Base-by-base conservation (phyloP, 1,140 invertebrate species). In the Rhagoletis zephyria region DNA sequence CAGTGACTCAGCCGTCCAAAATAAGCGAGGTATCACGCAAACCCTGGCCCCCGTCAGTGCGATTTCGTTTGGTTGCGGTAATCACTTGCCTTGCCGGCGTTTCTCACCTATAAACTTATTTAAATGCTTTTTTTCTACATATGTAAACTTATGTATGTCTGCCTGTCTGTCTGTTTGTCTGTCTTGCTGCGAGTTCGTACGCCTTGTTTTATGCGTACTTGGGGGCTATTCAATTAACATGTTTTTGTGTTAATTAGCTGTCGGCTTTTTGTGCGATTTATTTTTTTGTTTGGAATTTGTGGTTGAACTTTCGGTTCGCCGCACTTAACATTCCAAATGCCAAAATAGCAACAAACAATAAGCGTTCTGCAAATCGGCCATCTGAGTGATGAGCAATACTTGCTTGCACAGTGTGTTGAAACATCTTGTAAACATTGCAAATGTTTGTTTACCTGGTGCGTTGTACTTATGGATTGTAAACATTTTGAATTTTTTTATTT, bases 251-350 rank as follows among this genome's bases (percentile, higher is more conserved):
- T 81, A 56, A 81, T 81, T 42, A 48, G 48, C n/a, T 56, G 51
- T 59, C 48, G 45, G 45, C 48, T 56, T 19, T 3, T 12, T 30
- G 45, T 48, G 74, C n/a, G n/a, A 81, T 19, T n/a, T n/a, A n/a
- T n/a, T n/a, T n/a, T n/a, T n/a, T 81, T 30, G 74, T 81, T 81
- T 81, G 48, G 74, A 81, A 81, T 81, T 81, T 30, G 74, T 42
- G n/a, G 74, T 81, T 81, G n/a, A 81, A 81, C 74, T 81, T 56
- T 81, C 45, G 16, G n/a, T 56, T 42, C 6, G 14, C 48, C 74
- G 74, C 74, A 81, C 48, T 59, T 81, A 56, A 19, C 45, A 81
- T 81, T 81, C 45, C 48, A 30, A 6, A 12, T 9, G 74, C 48
- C 19, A n/a, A 81, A n/a, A 56, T 16, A 16, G 16, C 51, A n/a